Percentiles rank a stretch among this genome's conserved stretches.
Conservation (phyloP, 2,888 invertebrate genomes). For the Junonia oenone region DNA sequence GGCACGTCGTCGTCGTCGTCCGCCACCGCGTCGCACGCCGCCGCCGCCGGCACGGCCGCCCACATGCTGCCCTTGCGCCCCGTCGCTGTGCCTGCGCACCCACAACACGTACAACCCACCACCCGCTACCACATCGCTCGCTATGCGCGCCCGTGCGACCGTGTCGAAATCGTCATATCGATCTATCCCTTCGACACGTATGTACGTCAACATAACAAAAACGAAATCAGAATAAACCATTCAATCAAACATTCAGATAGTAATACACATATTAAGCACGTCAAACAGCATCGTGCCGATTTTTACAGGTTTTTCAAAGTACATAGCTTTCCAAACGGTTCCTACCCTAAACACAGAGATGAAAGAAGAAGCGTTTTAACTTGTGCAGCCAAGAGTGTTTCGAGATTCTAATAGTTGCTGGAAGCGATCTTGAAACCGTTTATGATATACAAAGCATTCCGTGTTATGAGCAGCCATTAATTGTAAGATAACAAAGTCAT, state of each 20-base stretch:
- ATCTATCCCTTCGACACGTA: conserved; percentile 24
- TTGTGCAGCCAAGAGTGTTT: conserved; percentile 78
- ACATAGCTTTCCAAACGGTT: conserved; percentile 61
- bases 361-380: conserved; percentile 73
- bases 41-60: conserved; percentile 73
- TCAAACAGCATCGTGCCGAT: conserved; percentile 77
- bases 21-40: conserved; percentile 53
- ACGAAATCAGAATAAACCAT: conserved; percentile 61
- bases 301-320: conserved; percentile 56
- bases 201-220: conserved; percentile 29
- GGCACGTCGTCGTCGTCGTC: conserved; percentile 74
- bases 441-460: conserved; percentile 65
- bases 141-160: conserved; percentile 20
- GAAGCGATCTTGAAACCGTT: conserved; percentile 67
- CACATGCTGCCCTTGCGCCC: conserved; percentile 79
- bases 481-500: conserved; percentile 47
- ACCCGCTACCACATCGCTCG: conserved; percentile 26
- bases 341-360: conserved; percentile 73
- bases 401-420: conserved; percentile 75
- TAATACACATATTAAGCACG: conserved; percentile 76
- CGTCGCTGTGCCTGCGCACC: conserved; percentile 70
- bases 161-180: conserved; percentile 24
- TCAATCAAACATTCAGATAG: conserved; percentile 72
- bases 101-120: conserved; percentile 43
- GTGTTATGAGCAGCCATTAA: conserved; percentile 74